These are phyloP conservation scores for Enteromius trimaculatus DNA, from an alignment of 2,797 vertebrate genomes.

Conservation along the genomic window DNA sequence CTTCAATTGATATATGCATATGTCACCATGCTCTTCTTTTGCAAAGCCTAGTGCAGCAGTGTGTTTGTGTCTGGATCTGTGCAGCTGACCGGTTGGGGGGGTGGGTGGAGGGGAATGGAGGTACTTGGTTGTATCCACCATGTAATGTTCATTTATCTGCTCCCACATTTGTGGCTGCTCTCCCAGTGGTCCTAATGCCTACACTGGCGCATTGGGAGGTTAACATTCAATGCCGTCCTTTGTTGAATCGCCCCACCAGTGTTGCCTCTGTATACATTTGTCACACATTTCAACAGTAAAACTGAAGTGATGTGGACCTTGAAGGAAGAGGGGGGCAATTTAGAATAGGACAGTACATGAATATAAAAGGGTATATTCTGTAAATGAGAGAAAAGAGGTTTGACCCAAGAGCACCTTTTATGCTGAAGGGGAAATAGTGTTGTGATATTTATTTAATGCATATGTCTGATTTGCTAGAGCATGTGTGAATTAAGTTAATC, in stretches of 20 bases:
- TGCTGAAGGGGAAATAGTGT: not conserved
- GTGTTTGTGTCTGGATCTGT: constrained; percentile 31
- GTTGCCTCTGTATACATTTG: constrained; percentile 31
- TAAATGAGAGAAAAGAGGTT: not conserved
- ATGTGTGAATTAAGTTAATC: not conserved
- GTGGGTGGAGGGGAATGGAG: constrained; percentile 78
- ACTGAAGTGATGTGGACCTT: constrained; percentile 10
- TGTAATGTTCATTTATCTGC: constrained; percentile 88
- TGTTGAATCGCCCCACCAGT: constrained; percentile 67
- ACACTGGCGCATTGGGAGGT: constrained; percentile 79
- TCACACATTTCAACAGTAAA: constrained; percentile 28
- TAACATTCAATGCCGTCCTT: constrained; percentile 83
- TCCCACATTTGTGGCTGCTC: constrained; percentile 79
- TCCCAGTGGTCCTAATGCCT: constrained; percentile 48
- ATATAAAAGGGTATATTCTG: constrained; percentile 2
- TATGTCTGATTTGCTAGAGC: constrained; percentile 17
- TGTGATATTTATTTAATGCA: not conserved
- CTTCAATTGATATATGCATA: not conserved
- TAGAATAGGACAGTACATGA: constrained; percentile 17
- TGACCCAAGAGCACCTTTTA: constrained; percentile 36
- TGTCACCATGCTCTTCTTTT: not conserved
- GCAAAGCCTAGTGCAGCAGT: constrained; percentile 17
- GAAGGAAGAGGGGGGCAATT: not conserved
- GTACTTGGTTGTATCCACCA: constrained; percentile 82
- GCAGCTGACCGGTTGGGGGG: constrained; percentile 60